These are phyloP conservation scores for Cotesia congregata DNA, from an alignment of 2,888 invertebrate species.

Conservation along the genomic window DNA sequence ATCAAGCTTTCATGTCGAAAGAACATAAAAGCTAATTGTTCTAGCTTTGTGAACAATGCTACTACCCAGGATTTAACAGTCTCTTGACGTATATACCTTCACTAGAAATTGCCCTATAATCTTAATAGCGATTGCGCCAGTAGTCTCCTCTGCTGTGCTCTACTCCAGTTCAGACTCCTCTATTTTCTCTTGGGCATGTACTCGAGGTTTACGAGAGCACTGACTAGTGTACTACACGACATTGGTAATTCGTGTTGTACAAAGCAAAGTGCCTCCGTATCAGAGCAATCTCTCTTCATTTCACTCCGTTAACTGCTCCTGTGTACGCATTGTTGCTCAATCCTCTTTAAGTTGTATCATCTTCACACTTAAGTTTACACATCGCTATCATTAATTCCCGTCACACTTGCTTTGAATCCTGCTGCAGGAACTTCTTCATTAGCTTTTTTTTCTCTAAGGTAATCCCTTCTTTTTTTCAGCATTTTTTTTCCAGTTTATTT, in stretches of 20 bases:
- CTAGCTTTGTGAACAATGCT: slow-evolving; percentile 21
- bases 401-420: too few species aligned
- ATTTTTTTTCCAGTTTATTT: too few species aligned
- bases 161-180: background rate
- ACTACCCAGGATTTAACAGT: slow-evolving; percentile 15
- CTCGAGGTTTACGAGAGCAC: slow-evolving; percentile 23
- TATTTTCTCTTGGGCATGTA: slow-evolving; percentile 15
- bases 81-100: background rate
- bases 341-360: background rate
- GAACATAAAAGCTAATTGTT: slow-evolving; percentile 30
- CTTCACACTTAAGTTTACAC: background rate
- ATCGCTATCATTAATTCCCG: background rate
- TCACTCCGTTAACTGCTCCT: slow-evolving; percentile 14
- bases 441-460: too few species aligned
- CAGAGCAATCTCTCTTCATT: slow-evolving; percentile 26
- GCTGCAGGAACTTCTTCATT: too few species aligned
- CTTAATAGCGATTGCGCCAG: slow-evolving; percentile 9
- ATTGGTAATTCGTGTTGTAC: slow-evolving; percentile 27
- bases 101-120: slow-evolving; percentile 19
- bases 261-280: slow-evolving; percentile 23
- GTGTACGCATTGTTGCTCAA: background rate
- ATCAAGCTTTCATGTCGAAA: slow-evolving; percentile 4
- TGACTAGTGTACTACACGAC: slow-evolving; percentile 16
- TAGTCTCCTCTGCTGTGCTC: background rate
- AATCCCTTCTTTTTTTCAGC: too few species aligned